Base-by-base conservation (phyloP, 92 coral and sea anemone species). In the Zoanthus solanderi region DNA sequence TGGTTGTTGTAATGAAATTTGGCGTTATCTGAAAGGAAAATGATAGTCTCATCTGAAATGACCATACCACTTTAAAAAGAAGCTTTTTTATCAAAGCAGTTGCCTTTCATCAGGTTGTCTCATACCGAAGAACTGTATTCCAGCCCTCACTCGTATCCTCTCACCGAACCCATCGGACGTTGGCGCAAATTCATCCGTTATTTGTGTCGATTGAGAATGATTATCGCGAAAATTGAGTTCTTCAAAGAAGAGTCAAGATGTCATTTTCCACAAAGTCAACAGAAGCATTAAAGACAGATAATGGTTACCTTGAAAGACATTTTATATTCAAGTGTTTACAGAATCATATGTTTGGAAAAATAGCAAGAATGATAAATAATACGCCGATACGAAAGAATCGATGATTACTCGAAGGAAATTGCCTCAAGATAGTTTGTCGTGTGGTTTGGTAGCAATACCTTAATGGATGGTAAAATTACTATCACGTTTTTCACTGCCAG, bases 51-150 rank as follows among this genome's bases (percentile, higher is more conserved):
- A 7, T 50, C 12, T 0, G 1, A 7, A 50, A 50, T 50, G 12
- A 50, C 56, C 0, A 1, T 50, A 7, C 12, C 12, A 7, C 12
- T 50, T 50, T 5, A 23, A 18, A 17, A 16, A 63, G 17, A 63
- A 23, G 32, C n/a, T 11, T 60, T 17, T 5, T 60, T 15, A 23
- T 10, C n/a, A 63, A 17, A 23, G 17, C 8, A 28, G n/a, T 63
- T 63, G 69, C 10, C 75, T 69, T 65, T 73, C 54, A 42, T 13
- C 67, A 96, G 99, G 99, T 12, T 96, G 98, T 56, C 94, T 96
- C 60, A 96, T 96, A 53, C 99, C 99, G 18, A 91, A 94, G 58
- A 95, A 93, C 87, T 96, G 99, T 66, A 98, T 96, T 0, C 96
- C 98, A 23, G 98, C 98, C 30, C 91, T 96, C 83, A 79, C 91